A percentile compares a stretch with the other conserved stretches of the same genome.
Conservation (phyloP, 2,113 vertebrate species). For the Gymnogyps californianus region DNA sequence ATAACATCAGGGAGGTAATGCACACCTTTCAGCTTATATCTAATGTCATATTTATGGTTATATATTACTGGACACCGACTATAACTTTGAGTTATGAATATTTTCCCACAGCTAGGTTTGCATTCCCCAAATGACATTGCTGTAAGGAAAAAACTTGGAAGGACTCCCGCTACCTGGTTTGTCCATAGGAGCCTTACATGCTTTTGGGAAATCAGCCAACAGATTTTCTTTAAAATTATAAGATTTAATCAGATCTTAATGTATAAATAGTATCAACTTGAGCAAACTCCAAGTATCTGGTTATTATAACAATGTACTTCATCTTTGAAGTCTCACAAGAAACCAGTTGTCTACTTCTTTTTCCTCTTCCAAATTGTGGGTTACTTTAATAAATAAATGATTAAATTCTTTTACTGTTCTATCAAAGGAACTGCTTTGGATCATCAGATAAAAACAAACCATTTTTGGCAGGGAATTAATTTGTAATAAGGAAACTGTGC, state of each 20-base stretch:
- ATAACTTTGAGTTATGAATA: not conserved
- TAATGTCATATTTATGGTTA: not conserved
- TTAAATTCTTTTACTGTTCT: not conserved
- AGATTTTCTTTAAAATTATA: not conserved
- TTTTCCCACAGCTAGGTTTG: not conserved
- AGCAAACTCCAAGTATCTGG: not conserved
- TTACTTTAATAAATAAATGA: not conserved
- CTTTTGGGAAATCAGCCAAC: not conserved
- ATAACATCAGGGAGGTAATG: not conserved
- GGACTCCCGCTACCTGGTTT: not conserved
- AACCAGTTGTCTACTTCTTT: not conserved
- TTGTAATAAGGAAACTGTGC: not conserved
- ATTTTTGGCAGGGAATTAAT: slow-evolving; percentile 27
- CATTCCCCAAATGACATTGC: not conserved
- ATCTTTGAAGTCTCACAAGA: not conserved
- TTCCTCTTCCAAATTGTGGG: not conserved
- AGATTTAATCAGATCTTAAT: not conserved
- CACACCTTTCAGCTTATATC: not conserved
- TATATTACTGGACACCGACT: not conserved
- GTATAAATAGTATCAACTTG: not conserved
- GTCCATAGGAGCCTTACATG: not conserved
- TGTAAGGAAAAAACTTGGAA: not conserved
- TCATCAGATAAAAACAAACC: slow-evolving; percentile 1
- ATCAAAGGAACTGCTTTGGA: not conserved
- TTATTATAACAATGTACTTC: not conserved